phyloP scores from a whole-genome alignment of 2,113 vertebrate genomes.

The Brevimyrus niger region DNA sequence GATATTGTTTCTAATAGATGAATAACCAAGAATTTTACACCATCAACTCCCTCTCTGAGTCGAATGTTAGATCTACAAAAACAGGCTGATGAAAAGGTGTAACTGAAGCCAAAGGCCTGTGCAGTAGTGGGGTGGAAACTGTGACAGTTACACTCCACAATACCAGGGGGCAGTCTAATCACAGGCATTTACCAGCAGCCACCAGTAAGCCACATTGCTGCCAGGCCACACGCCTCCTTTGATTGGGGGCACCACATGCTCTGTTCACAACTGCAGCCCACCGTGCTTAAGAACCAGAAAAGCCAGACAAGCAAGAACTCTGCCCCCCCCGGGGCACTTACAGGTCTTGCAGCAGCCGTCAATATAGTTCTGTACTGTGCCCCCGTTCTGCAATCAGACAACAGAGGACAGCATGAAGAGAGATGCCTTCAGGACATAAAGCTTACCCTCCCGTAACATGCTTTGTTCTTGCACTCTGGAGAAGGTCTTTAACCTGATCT shows the following conservation, averaged over 20 bases:
- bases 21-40: slow-evolving; percentile 22
- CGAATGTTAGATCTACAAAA: neutral
- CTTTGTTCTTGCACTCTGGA: neutral
- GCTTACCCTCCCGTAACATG: neutral
- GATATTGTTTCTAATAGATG: neutral
- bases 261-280: slow-evolving; percentile 38
- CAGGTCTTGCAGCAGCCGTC: slow-evolving; percentile 97
- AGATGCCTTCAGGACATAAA: neutral
- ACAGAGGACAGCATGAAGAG: slow-evolving; percentile 11
- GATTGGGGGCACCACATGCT: slow-evolving; percentile 53
- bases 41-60: neutral
- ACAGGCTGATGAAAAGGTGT: neutral
- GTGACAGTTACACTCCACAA: slow-evolving; percentile 55
- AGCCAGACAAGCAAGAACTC: slow-evolving; percentile 52
- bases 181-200: slow-evolving; percentile 49
- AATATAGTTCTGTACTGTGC: slow-evolving; percentile 78
- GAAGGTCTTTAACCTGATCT: neutral
- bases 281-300: slow-evolving; percentile 51
- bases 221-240: slow-evolving; percentile 29
- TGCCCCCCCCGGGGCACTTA: slow-evolving; percentile 65
- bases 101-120: slow-evolving; percentile 12
- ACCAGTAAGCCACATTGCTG: slow-evolving; percentile 53
- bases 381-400: slow-evolving; percentile 76
- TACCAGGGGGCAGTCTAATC: slow-evolving; percentile 46
- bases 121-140: slow-evolving; percentile 18